These are phyloP conservation scores for Erythrocebus patas DNA, from an alignment of 2,113 vertebrate species.

Conservation along the genomic window DNA sequence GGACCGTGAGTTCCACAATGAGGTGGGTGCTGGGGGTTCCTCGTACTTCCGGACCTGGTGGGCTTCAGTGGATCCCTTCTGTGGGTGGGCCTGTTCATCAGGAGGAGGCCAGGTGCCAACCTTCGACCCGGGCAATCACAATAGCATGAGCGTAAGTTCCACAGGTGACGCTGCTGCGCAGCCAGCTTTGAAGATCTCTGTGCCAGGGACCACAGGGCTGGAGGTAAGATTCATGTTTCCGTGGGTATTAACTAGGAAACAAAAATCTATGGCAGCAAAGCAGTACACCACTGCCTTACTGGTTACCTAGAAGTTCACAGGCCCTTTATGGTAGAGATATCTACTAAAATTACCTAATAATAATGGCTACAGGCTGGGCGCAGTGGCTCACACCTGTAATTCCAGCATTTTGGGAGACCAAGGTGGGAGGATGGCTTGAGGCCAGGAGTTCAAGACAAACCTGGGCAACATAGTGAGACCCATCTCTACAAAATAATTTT, in stretches of 20 bases:
- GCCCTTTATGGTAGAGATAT: background rate
- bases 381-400: background rate
- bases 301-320: background rate
- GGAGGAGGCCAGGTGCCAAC: background rate
- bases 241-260: background rate
- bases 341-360: background rate
- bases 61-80: rapidly evolving
- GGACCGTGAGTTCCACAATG: rapidly evolving
- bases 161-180: background rate
- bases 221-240: background rate
- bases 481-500: background rate
- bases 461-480: background rate
- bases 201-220: background rate
- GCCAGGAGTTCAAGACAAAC: background rate
- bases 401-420: background rate
- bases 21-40: background rate
- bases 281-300: background rate
- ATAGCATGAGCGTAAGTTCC: background rate
- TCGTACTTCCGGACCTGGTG: too few species aligned
- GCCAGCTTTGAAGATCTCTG: background rate
- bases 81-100: background rate
- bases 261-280: background rate
- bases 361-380: too few species aligned
- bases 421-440: background rate
- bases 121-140: background rate